These are phyloP conservation scores for Drosophila aldrichi DNA, from an alignment of 2,888 invertebrate species.

Conservation along the genomic window DNA sequence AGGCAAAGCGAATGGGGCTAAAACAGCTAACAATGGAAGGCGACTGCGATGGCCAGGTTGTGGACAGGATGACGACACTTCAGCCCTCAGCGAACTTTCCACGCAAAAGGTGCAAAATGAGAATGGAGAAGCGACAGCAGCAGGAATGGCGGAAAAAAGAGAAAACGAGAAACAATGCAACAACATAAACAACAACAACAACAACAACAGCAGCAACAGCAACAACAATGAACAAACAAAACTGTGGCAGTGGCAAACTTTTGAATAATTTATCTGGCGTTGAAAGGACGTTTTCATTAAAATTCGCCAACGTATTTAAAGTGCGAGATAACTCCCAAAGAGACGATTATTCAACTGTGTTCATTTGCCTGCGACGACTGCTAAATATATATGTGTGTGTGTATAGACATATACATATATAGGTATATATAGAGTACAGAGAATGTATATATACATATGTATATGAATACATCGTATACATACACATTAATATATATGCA, in stretches of 20 bases:
- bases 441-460: neutral
- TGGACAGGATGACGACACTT: slow-evolving; percentile 38
- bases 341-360: slow-evolving; percentile 79
- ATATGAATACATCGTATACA: neutral
- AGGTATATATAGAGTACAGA: neutral
- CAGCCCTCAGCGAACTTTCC: slow-evolving; percentile 47
- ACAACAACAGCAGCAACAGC: slow-evolving; percentile 12
- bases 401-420: slow-evolving; percentile 18
- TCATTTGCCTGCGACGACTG: slow-evolving; percentile 76
- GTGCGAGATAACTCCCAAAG: slow-evolving; percentile 77
- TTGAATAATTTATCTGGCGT: slow-evolving; percentile 77
- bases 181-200: slow-evolving; percentile 35
- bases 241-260: slow-evolving; percentile 72
- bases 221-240: slow-evolving; percentile 37
- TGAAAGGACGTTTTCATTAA: slow-evolving; percentile 80
- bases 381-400: slow-evolving; percentile 46
- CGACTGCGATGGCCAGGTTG: slow-evolving; percentile 28
- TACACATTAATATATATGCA: neutral
- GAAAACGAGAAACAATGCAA: slow-evolving; percentile 49
- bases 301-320: slow-evolving; percentile 78
- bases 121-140: slow-evolving; percentile 56
- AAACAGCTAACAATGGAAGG: slow-evolving; percentile 43
- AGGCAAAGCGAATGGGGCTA: slow-evolving; percentile 22
- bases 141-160: slow-evolving; percentile 1
- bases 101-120: slow-evolving; percentile 73